phyloP scores from a whole-genome alignment of 2,797 vertebrate species.

The Dermochelys coriacea region DNA sequence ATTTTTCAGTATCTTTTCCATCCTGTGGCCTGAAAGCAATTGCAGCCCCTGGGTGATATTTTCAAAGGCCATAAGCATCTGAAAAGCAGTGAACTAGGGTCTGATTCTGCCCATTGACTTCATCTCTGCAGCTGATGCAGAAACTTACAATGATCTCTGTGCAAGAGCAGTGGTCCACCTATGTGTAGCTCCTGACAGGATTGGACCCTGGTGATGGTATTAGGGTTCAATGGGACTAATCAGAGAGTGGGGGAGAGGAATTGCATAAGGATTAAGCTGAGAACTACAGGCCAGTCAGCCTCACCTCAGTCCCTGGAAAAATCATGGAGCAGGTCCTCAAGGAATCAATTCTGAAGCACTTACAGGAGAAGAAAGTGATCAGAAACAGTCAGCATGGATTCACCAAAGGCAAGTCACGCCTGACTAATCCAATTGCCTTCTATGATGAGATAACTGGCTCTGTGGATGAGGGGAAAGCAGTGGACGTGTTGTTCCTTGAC shows the following conservation, averaged over 20 bases:
- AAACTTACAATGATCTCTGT: neutral
- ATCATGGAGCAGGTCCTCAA: too few species aligned
- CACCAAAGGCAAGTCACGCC: too few species aligned
- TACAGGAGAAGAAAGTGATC: too few species aligned
- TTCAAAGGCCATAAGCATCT: neutral
- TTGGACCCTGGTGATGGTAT: neutral
- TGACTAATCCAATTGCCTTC: too few species aligned
- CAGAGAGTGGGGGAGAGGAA: neutral
- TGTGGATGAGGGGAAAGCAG: too few species aligned
- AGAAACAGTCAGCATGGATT: too few species aligned
- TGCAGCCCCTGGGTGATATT: neutral
- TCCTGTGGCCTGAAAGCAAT: neutral
- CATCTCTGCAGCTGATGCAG: neutral
- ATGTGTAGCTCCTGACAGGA: too few species aligned
- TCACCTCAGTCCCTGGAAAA: too few species aligned
- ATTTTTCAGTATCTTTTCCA: neutral
- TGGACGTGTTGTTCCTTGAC: too few species aligned
- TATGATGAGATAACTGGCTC: too few species aligned
- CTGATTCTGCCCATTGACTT: neutral
- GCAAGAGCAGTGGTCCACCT: neutral
- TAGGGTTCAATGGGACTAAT: neutral
- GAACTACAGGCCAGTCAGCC: too few species aligned
- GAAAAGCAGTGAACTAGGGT: neutral
- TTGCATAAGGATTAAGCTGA: fast-evolving
- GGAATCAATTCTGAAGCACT: too few species aligned